Evolutionary conservation across 2,113 vertebrate species (phyloP).

Genomic region (Passer domesticus): DNA sequence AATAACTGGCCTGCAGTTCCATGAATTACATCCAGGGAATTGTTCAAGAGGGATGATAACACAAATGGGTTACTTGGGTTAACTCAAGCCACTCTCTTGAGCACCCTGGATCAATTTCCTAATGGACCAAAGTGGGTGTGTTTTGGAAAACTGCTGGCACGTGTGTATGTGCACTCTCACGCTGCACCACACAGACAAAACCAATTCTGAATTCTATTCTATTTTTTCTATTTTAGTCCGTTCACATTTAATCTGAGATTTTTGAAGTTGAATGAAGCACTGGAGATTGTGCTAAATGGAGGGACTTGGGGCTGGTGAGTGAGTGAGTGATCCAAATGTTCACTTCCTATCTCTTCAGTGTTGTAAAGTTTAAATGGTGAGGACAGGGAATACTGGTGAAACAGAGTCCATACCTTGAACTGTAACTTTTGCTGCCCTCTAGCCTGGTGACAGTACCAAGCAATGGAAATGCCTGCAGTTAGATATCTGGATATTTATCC

Average conservation of each 20-base stretch:
- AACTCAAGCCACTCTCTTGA: background rate
- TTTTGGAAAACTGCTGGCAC: background rate
- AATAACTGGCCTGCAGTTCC: background rate
- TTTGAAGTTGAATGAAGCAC: background rate
- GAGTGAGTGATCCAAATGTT: background rate
- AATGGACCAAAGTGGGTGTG: background rate
- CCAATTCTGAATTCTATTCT: background rate
- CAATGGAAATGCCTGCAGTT: background rate
- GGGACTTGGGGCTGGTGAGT: background rate
- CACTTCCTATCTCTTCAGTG: background rate
- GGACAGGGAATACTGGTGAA: background rate
- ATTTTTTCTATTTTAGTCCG: background rate
- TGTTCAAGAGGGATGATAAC: background rate
- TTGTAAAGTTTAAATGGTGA: background rate
- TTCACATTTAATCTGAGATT: background rate
- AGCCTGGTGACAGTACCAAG: background rate
- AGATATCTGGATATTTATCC: background rate
- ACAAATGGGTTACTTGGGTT: background rate
- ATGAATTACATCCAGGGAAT: background rate
- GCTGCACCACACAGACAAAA: background rate
- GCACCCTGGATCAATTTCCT: background rate
- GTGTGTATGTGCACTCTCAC: accelerated
- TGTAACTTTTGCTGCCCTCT: background rate
- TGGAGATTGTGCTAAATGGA: background rate
- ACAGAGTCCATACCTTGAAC: background rate